phyloP scores from a whole-genome alignment of 1,140 invertebrate species.

The Lasioglossum baleicum region DNA sequence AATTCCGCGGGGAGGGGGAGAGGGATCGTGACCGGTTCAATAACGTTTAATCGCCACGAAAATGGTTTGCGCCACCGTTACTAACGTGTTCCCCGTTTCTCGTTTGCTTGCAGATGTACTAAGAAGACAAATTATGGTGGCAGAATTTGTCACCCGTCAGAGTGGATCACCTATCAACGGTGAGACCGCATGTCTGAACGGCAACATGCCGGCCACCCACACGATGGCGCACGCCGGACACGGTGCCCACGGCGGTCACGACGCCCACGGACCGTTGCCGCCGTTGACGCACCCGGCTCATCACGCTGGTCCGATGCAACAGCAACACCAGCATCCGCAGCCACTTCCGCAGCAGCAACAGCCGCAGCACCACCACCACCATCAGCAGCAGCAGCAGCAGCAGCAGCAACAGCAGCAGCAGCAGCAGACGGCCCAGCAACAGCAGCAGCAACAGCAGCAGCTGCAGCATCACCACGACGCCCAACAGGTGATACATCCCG shows the following conservation, averaged over 20 bases:
- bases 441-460: constrained; percentile 64
- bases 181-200: constrained; percentile 83
- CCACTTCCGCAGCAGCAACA: constrained; percentile 43
- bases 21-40: background rate
- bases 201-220: constrained; percentile 81
- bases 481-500: constrained; percentile 65
- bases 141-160: constrained; percentile 89
- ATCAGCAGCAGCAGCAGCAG: constrained; percentile 59
- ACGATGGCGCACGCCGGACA: constrained; percentile 76
- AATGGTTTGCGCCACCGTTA: background rate
- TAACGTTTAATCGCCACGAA: background rate
- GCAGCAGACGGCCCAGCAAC: constrained; percentile 63
- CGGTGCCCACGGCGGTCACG: constrained; percentile 70
- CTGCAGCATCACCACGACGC: constrained; percentile 63
- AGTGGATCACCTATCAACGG: constrained; percentile 85
- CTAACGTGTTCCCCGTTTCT: too few relatives aligned
- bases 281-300: constrained; percentile 74
- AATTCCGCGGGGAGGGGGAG: background rate
- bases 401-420: constrained; percentile 62
- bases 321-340: constrained; percentile 59
- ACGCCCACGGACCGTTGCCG: constrained; percentile 64
- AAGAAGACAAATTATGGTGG: constrained; percentile 91
- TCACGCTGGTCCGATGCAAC: constrained; percentile 72
- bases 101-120: constrained; percentile 82
- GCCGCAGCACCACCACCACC: constrained; percentile 63